Evolutionary conservation across 2,888 invertebrate species (phyloP).

Genomic region (Parochlus steinenii): DNA sequence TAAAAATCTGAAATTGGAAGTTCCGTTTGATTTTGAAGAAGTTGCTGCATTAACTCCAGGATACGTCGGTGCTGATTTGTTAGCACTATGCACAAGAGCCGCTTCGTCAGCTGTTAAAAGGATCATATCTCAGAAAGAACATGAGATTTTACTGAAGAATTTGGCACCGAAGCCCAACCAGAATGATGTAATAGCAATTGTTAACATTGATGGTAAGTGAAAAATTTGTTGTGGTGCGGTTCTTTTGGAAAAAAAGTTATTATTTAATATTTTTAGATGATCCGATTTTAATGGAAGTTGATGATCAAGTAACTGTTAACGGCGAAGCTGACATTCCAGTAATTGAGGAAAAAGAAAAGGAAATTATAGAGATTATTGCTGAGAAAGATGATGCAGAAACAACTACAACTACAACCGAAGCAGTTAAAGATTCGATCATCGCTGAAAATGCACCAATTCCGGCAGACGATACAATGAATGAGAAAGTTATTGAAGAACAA

Average conservation of each 20-base stretch:
- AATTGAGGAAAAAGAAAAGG: background rate
- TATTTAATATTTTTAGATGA: conserved; percentile 9
- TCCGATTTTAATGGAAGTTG: conserved; percentile 12
- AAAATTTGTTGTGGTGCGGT: too few relatives aligned
- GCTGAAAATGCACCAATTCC: conserved; percentile 6
- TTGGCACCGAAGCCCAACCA: background rate
- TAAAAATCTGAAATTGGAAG: conserved; percentile 46
- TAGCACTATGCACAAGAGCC: conserved; percentile 72
- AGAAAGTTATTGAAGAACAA: conserved; percentile 6
- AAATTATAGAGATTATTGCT: background rate
- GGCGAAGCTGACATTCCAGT: background rate
- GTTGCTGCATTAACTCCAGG: conserved; percentile 84
- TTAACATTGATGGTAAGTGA: conserved; percentile 13
- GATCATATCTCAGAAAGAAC: conserved; percentile 15
- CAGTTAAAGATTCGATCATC: conserved; percentile 3
- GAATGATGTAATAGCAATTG: conserved; percentile 12
- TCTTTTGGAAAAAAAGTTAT: too few relatives aligned
- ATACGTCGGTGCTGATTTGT: conserved; percentile 88
- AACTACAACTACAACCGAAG: conserved; percentile 12
- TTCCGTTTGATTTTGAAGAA: conserved; percentile 50
- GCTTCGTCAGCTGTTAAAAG: conserved; percentile 74
- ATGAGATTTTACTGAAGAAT: conserved; percentile 18
- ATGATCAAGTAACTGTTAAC: conserved; percentile 9
- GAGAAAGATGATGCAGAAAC: conserved; percentile 6
- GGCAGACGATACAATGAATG: conserved; percentile 8